Conservation (phyloP, 2,797 vertebrate species). For the Bradypodion ventrale region DNA sequence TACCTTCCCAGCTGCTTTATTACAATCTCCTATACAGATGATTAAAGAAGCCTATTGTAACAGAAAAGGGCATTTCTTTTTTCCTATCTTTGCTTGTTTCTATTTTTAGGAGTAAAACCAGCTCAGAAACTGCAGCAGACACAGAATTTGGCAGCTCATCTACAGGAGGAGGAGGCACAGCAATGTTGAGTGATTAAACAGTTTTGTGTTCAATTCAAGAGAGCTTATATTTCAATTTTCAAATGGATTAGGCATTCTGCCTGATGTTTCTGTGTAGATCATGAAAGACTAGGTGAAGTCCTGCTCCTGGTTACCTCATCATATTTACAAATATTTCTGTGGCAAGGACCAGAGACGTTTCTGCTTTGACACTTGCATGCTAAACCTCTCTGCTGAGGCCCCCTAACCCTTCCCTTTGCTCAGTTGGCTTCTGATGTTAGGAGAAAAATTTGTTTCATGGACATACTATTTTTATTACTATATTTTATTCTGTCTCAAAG, state of each 20-base stretch:
- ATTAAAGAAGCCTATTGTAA: not conserved
- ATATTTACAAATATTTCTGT: not conserved
- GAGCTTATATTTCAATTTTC: not conserved
- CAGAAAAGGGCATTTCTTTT: not conserved
- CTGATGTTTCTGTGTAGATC: not conserved
- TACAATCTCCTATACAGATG: not conserved
- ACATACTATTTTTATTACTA: not conserved
- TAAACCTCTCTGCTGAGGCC: not conserved
- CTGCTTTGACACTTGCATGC: not conserved
- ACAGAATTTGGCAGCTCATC: not conserved
- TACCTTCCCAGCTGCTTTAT: not conserved
- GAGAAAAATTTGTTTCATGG: not conserved
- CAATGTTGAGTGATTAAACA: not conserved
- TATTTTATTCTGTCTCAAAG: not conserved
- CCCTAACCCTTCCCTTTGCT: not conserved
- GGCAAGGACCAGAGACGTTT: not conserved
- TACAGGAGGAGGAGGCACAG: not conserved
- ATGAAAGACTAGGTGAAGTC: not conserved
- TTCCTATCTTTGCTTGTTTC: not conserved
- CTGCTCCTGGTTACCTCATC: not conserved
- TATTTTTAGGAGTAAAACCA: not conserved
- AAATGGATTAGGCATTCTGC: not conserved
- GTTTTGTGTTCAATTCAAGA: not conserved
- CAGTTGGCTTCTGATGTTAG: not conserved
- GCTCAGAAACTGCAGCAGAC: not conserved